A percentile compares a stretch with the other conserved stretches of the same genome.
Evolutionary conservation across 2,113 vertebrate genomes (phyloP).

Genomic region (Azemiops feae): DNA sequence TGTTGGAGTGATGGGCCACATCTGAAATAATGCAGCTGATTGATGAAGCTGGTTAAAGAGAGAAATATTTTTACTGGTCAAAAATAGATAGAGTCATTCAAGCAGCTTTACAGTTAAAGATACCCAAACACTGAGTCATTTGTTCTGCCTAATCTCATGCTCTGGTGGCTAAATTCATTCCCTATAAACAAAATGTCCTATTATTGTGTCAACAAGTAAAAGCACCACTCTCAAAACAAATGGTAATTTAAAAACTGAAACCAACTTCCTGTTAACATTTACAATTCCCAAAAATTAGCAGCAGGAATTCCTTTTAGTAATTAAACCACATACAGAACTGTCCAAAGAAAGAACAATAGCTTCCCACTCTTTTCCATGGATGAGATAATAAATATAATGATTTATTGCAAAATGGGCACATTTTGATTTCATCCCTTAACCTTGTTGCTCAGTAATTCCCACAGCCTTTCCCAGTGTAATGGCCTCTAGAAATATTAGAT

Average conservation of each 20-base stretch:
- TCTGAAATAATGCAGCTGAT: neutral
- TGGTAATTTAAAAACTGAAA: conserved; percentile 55
- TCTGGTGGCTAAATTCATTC: conserved; percentile 58
- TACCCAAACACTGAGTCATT: conserved; percentile 36
- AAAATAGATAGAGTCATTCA: neutral
- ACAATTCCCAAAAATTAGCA: conserved; percentile 41
- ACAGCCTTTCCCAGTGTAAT: neutral
- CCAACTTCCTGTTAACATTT: conserved; percentile 35
- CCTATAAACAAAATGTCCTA: conserved; percentile 41
- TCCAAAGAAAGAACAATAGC: conserved; percentile 7
- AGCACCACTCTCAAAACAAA: conserved; percentile 31
- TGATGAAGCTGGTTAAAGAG: neutral
- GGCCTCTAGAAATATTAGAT: neutral
- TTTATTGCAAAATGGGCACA: conserved; percentile 17
- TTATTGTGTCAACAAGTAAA: conserved; percentile 18
- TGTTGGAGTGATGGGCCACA: neutral
- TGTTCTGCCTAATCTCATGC: conserved; percentile 49
- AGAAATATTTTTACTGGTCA: neutral
- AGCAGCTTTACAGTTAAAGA: neutral
- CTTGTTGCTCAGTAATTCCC: neutral
- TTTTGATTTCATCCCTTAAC: neutral
- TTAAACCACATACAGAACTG: conserved; percentile 14
- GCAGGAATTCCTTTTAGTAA: conserved; percentile 29
- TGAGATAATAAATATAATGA: conserved; percentile 45
- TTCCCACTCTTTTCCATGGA: conserved; percentile 35